Conservation (phyloP, 1,140 invertebrate genomes). For the Oscheius sp. region DNA sequence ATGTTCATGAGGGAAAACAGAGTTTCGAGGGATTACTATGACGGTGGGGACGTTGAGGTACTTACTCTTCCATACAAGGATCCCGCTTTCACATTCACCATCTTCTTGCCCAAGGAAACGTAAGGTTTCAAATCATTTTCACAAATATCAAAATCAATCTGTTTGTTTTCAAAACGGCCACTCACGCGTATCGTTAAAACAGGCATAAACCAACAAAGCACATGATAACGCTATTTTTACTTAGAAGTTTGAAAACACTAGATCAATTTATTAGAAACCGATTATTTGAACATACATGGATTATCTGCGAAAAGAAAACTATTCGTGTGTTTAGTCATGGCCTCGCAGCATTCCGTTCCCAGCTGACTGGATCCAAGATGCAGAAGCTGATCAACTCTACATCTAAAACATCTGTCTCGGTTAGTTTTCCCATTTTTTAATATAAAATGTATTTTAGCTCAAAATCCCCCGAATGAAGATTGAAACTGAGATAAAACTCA, state of each 20-base stretch:
- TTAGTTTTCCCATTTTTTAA: neutral
- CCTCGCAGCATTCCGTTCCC: neutral
- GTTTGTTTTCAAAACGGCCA: no score
- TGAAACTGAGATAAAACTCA: neutral
- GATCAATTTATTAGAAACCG: no score
- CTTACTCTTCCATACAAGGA: neutral
- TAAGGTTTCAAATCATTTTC: neutral
- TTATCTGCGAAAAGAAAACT: no score
- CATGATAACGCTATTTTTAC: no score
- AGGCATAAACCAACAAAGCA: no score
- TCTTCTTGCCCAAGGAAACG: neutral
- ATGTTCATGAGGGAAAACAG: no score
- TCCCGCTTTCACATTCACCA: neutral
- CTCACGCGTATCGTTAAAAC: no score
- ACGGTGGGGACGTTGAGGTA: no score
- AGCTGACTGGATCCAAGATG: neutral
- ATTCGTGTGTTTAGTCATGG: neutral
- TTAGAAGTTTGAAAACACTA: no score
- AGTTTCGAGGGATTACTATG: no score
- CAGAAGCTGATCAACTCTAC: neutral
- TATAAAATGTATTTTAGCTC: neutral
- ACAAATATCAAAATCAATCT: neutral
- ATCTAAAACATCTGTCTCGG: neutral
- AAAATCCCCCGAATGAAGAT: conserved; percentile 6
- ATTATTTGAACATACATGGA: no score